Evolutionary conservation across 2,888 invertebrate species (phyloP).

Genomic region (Perdita meconis): DNA sequence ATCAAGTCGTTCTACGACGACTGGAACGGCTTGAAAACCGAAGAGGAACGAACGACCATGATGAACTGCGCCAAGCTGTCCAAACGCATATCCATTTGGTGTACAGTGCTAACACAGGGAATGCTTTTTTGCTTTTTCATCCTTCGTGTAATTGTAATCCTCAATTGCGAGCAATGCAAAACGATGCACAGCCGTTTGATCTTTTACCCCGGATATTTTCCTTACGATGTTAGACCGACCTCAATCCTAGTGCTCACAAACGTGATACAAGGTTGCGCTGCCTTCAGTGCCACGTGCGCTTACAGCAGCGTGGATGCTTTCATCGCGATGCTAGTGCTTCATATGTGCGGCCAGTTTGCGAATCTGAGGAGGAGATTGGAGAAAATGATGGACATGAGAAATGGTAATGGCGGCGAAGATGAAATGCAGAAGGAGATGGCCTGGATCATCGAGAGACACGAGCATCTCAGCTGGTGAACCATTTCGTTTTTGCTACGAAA

Average conservation of each 20-base stretch:
- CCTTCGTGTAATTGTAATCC: conserved; percentile 16
- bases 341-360: conserved; percentile 62
- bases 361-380: conserved; percentile 36
- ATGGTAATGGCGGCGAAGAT: neutral
- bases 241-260: conserved; percentile 30
- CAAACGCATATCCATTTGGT: conserved; percentile 38
- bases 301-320: conserved; percentile 63
- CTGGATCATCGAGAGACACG: conserved; percentile 59
- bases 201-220: conserved; percentile 57
- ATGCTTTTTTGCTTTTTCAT: conserved; percentile 49
- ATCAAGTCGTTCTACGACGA: conserved; percentile 52
- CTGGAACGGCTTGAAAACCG: conserved; percentile 16
- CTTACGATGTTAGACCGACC: conserved; percentile 37
- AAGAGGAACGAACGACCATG: conserved; percentile 38
- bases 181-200: neutral
- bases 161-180: neutral
- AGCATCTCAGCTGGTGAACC: conserved; percentile 53
- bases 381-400: conserved; percentile 17
- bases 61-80: conserved; percentile 28
- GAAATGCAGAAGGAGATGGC: conserved; percentile 38
- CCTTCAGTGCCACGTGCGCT: conserved; percentile 35
- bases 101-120: conserved; percentile 57
- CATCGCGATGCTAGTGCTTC: conserved; percentile 64
- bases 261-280: conserved; percentile 46
- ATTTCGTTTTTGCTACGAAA: too few relatives aligned